Conservation (phyloP, 1,140 invertebrate species). For the Maconellicoccus hirsutus region DNA sequence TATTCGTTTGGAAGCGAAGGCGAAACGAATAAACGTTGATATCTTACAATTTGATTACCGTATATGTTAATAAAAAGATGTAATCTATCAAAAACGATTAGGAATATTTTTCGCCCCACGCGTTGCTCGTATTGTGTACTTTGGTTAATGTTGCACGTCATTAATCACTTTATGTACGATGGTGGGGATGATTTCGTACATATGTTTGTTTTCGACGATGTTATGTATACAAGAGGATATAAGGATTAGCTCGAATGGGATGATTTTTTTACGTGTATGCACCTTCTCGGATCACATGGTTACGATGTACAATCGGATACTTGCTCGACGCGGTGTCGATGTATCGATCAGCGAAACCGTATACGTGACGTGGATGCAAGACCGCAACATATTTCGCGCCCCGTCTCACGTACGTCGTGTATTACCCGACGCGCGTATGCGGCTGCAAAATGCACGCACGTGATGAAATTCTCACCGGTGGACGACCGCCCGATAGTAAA, state of each 20-base stretch:
- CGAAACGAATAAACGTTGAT: slow-evolving; percentile 8
- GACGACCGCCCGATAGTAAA: not conserved
- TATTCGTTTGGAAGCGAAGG: not conserved
- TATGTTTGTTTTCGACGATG: too few species aligned
- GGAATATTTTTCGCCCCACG: not conserved
- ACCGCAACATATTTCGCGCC: not conserved
- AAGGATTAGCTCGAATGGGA: too few species aligned
- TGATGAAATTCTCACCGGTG: not conserved
- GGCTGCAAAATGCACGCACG: not conserved
- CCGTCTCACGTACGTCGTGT: not conserved
- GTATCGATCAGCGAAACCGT: too few species aligned
- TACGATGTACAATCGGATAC: too few species aligned
- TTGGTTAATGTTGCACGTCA: not conserved
- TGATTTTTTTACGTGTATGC: too few species aligned
- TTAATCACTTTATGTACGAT: not conserved
- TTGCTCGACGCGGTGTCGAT: too few species aligned
- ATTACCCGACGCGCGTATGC: not conserved
- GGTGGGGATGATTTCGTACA: too few species aligned
- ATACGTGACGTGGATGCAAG: too few species aligned
- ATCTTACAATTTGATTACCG: slow-evolving; percentile 18
- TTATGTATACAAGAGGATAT: too few species aligned
- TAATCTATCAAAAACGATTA: slow-evolving; percentile 22
- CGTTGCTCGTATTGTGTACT: not conserved
- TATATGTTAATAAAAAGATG: slow-evolving; percentile 20
- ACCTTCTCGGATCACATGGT: too few species aligned